These are phyloP conservation scores for Karalla daura DNA, from an alignment of 2,797 vertebrate species.

Conservation along the genomic window DNA sequence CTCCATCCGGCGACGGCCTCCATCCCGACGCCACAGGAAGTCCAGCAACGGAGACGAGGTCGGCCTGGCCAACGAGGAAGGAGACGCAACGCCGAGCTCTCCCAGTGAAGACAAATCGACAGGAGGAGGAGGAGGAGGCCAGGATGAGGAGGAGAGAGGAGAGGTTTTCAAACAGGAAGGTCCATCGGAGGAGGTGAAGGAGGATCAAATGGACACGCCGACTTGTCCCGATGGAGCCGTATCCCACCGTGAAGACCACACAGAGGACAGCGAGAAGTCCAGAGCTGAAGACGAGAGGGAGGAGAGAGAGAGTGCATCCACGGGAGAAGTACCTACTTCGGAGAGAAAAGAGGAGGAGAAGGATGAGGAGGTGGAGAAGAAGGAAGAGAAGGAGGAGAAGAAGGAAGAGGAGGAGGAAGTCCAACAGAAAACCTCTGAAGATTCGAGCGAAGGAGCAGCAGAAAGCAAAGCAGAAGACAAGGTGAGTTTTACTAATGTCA, in stretches of 20 bases:
- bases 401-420: background rate
- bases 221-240: background rate
- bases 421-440: background rate
- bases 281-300: background rate
- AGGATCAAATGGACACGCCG: background rate
- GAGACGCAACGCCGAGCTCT: conserved; percentile 6
- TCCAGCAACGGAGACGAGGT: conserved; percentile 72
- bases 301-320: background rate
- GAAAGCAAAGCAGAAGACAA: conserved; percentile 12
- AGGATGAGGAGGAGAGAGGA: conserved; percentile 22
- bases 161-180: conserved; percentile 35
- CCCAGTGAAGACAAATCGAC: background rate
- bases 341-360: background rate
- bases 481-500: too few relatives aligned
- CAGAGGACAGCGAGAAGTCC: background rate
- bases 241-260: background rate
- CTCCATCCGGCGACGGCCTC: conserved; percentile 81
- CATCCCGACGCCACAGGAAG: conserved; percentile 76
- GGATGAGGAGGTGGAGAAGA: background rate
- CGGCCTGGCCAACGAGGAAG: background rate
- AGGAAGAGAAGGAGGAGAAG: background rate
- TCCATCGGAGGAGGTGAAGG: background rate
- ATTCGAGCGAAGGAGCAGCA: background rate
- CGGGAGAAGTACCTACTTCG: background rate
- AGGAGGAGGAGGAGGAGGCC: background rate